Evolutionary conservation across 1,140 invertebrate species (phyloP).

Genomic region (Scaptomyza montana): DNA sequence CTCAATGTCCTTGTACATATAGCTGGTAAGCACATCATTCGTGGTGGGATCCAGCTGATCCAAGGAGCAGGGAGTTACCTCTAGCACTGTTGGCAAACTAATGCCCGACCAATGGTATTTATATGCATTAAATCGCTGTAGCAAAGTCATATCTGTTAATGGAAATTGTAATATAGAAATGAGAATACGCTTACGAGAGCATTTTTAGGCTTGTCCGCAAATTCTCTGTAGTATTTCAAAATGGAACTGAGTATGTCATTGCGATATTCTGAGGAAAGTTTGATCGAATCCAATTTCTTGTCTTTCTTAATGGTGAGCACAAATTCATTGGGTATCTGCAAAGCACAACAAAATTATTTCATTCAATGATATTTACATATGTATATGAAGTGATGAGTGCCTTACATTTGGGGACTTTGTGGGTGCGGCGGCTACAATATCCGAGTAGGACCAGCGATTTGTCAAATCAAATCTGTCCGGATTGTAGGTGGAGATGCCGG

Average conservation of each 20-base stretch:
- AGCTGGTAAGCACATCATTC: slow-evolving; percentile 91
- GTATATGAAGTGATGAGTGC: background rate
- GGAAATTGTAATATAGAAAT: background rate
- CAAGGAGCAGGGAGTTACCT: slow-evolving; percentile 94
- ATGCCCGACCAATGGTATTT: slow-evolving; percentile 98
- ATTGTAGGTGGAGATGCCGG: slow-evolving; percentile 98
- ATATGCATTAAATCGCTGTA: slow-evolving; percentile 94
- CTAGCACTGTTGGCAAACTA: slow-evolving; percentile 92
- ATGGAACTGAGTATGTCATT: slow-evolving; percentile 96
- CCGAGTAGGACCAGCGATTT: slow-evolving; percentile 95
- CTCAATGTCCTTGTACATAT: slow-evolving; percentile 97
- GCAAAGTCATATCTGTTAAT: background rate
- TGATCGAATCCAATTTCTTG: slow-evolving; percentile 96
- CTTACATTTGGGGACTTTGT: slow-evolving; percentile 83
- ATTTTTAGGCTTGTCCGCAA: slow-evolving; percentile 92
- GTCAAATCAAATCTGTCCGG: slow-evolving; percentile 95
- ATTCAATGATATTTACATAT: background rate
- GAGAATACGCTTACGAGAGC: slow-evolving; percentile 85
- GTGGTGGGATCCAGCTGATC: slow-evolving; percentile 95
- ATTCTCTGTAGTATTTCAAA: slow-evolving; percentile 90
- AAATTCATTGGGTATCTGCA: slow-evolving; percentile 88
- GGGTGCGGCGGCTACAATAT: slow-evolving; percentile 91
- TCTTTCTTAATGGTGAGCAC: slow-evolving; percentile 94
- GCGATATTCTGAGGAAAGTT: slow-evolving; percentile 98
- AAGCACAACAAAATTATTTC: slow-evolving; percentile 9